Evolutionary conservation across 2,888 invertebrate genomes (phyloP).

Genomic region (Pheosia gnoma): DNA sequence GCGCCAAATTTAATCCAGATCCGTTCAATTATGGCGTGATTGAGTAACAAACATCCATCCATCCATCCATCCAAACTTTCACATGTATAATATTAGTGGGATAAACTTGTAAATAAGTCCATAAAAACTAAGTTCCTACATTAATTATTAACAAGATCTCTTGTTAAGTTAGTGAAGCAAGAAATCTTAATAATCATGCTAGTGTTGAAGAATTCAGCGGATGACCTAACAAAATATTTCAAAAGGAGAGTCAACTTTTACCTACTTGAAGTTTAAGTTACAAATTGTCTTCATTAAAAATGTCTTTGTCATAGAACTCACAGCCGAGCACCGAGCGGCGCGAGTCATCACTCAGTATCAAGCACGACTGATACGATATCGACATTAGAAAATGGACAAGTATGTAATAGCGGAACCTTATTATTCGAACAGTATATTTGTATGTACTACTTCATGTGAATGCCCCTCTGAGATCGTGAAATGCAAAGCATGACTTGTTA

Average conservation of each 20-base stretch:
- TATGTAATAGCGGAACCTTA: slow-evolving; percentile 28
- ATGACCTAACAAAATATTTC: slow-evolving; percentile 1
- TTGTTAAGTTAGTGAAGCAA: too few species aligned
- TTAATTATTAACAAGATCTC: background rate
- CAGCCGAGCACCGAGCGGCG: slow-evolving; percentile 79
- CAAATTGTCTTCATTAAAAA: background rate
- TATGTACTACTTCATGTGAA: too few species aligned
- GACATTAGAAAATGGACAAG: slow-evolving; percentile 82
- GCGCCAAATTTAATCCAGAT: too few species aligned
- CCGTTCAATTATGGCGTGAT: too few species aligned
- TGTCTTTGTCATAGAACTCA: slow-evolving; percentile 64
- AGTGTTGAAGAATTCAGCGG: background rate
- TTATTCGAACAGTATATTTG: too few species aligned
- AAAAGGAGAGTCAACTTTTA: background rate
- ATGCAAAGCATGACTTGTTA: background rate
- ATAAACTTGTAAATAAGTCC: too few species aligned
- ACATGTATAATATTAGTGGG: too few species aligned
- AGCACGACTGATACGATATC: slow-evolving; percentile 77
- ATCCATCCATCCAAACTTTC: too few species aligned
- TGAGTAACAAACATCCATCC: too few species aligned
- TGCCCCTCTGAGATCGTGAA: background rate
- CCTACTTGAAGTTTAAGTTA: background rate
- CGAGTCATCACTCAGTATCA: slow-evolving; percentile 79
- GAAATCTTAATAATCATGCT: background rate
- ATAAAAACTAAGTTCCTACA: too few species aligned